A percentile compares a stretch with the other conserved stretches of the same genome.
phyloP scores from a whole-genome alignment of 2,797 vertebrate genomes.

The Muscicapa striata region DNA sequence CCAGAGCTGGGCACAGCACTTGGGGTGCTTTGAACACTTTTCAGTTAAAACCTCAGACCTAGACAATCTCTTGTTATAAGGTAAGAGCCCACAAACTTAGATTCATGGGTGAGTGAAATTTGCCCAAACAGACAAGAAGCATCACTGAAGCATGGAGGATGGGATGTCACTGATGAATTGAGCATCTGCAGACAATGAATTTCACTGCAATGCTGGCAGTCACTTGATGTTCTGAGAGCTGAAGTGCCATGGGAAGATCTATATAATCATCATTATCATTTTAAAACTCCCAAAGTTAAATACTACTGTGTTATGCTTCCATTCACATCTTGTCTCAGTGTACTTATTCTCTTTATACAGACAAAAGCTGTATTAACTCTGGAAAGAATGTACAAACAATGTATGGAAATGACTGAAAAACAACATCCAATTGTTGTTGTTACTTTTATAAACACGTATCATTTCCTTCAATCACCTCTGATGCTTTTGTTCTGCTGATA shows the following conservation, averaged over 20 bases:
- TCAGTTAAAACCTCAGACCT: not conserved
- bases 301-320: not conserved
- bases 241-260: not conserved
- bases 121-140: not conserved
- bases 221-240: not conserved
- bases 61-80: not conserved
- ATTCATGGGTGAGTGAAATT: not conserved
- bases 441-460: slow-evolving; percentile 31
- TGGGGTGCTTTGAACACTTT: not conserved
- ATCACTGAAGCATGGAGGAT: not conserved
- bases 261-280: not conserved
- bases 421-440: slow-evolving; percentile 14
- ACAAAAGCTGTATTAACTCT: slow-evolving; percentile 3
- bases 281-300: not conserved
- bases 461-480: slow-evolving; percentile 52
- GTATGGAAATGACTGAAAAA: not conserved
- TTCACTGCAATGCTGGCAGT: not conserved
- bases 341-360: not conserved
- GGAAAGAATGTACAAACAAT: slow-evolving; percentile 5
- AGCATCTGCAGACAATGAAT: not conserved
- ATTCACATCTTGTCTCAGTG: not conserved
- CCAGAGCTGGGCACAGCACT: not conserved
- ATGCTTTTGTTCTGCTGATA: slow-evolving; percentile 53
- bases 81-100: not conserved
- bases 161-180: not conserved